phyloP scores from a whole-genome alignment of 2,888 invertebrate genomes.

The Yponomeuta cagnagella region DNA sequence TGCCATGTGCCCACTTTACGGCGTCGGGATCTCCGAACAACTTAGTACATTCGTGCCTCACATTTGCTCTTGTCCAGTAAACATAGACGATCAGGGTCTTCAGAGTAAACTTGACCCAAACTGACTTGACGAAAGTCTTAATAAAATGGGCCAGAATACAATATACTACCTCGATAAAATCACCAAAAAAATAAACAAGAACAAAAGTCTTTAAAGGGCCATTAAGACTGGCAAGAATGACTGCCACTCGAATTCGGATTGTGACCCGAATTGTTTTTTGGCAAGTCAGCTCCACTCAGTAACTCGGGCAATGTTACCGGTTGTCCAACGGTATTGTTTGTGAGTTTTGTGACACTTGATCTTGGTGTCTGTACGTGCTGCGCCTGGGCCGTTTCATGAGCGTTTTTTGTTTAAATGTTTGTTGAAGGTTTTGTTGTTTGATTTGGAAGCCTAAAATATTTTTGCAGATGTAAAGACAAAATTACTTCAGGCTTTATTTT shows the following conservation, averaged over 20 bases:
- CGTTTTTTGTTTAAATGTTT: neutral
- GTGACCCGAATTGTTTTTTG: neutral
- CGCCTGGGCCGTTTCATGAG: neutral
- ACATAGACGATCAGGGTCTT: too few species aligned
- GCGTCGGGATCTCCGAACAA: too few species aligned
- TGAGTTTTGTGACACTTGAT: slow-evolving; percentile 3
- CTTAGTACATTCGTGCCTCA: too few species aligned
- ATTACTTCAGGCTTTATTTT: too few species aligned
- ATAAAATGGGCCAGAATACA: neutral
- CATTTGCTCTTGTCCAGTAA: too few species aligned
- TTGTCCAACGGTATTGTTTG: slow-evolving; percentile 1
- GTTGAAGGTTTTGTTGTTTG: neutral
- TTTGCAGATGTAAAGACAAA: too few species aligned
- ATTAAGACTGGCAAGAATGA: neutral
- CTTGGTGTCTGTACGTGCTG: neutral
- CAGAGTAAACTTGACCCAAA: neutral
- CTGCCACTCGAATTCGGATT: neutral
- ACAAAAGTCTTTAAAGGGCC: neutral
- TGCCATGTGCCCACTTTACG: too few species aligned
- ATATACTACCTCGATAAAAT: neutral
- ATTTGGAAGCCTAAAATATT: too few species aligned
- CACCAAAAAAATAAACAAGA: neutral
- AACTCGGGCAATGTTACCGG: neutral
- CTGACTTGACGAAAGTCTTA: neutral
- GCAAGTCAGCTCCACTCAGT: neutral